Conservation (phyloP, 2,888 invertebrate species). For the Leucophenga maculata region DNA sequence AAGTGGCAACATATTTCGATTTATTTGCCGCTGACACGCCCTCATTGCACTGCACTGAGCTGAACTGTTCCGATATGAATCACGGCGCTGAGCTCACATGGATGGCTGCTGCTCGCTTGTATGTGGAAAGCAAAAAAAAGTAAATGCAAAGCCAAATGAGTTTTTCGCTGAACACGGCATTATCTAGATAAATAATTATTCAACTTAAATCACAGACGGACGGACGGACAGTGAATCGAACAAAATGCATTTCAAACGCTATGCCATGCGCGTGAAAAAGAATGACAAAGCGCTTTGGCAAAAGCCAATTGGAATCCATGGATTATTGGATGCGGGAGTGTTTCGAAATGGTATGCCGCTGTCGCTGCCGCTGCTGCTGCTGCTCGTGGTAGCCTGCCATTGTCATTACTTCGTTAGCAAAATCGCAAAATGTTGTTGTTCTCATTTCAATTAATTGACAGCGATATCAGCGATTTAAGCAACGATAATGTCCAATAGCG, state of each 20-base stretch:
- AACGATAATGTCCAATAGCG: slow-evolving; percentile 18
- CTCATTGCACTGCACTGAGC: background rate
- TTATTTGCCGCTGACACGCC: slow-evolving; percentile 26
- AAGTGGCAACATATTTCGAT: slow-evolving; percentile 19
- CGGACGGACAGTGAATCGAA: background rate
- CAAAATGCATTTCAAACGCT: slow-evolving; percentile 15
- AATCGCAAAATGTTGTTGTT: background rate
- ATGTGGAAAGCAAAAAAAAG: no score
- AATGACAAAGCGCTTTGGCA: slow-evolving; percentile 17
- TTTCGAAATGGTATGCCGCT: background rate
- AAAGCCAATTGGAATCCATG: background rate
- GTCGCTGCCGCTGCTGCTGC: no score
- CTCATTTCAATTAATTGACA: slow-evolving; percentile 25
- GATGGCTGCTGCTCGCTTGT: no score
- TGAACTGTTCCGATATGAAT: slow-evolving; percentile 8
- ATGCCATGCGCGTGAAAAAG: slow-evolving; percentile 5
- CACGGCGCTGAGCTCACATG: background rate
- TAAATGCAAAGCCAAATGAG: slow-evolving; percentile 7
- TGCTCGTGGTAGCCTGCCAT: no score
- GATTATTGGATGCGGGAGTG: background rate
- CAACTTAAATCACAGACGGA: slow-evolving; percentile 46
- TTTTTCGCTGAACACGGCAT: slow-evolving; percentile 33
- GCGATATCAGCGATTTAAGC: slow-evolving; percentile 19
- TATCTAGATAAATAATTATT: slow-evolving; percentile 66
- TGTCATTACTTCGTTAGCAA: slow-evolving; percentile 25